Evolutionary conservation across 2,888 invertebrate species (phyloP).

Genomic region (Glyphotaelius pellucidus): DNA sequence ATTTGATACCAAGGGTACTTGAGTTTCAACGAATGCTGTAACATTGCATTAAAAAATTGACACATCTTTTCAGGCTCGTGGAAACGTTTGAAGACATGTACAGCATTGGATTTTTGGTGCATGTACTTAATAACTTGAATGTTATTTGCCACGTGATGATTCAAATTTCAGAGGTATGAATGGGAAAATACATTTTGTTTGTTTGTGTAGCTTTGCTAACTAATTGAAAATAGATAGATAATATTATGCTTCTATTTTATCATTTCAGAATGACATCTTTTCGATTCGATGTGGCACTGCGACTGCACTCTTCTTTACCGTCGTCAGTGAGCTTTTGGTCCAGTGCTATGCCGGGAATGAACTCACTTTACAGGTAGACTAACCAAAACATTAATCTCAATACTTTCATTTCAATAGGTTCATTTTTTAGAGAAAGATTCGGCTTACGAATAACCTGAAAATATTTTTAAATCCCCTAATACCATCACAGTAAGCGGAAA

Average conservation of each 20-base stretch:
- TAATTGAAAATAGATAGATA: neutral
- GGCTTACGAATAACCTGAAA: too few species aligned
- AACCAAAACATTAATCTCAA: neutral
- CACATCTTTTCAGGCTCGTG: conserved; percentile 57
- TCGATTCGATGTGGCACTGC: conserved; percentile 63
- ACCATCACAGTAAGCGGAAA: too few species aligned
- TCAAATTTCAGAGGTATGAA: conserved; percentile 60
- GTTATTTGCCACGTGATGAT: conserved; percentile 64
- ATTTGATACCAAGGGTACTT: neutral
- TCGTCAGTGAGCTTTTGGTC: conserved; percentile 60
- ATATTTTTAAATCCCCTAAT: too few species aligned
- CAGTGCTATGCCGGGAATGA: conserved; percentile 63
- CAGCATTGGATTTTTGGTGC: conserved; percentile 58
- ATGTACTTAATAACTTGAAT: conserved; percentile 62
- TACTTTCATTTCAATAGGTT: too few species aligned
- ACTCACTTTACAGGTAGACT: conserved; percentile 57
- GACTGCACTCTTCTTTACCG: conserved; percentile 61
- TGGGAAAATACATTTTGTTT: neutral
- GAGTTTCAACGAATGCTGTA: neutral
- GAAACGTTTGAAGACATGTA: conserved; percentile 58
- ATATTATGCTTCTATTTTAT: neutral
- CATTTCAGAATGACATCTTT: conserved; percentile 60
- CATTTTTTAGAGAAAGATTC: too few species aligned
- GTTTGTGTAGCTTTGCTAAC: neutral
- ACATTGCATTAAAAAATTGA: neutral